Evolutionary conservation across 2,797 vertebrate species (phyloP).

Genomic region (Alcedo atthis): DNA sequence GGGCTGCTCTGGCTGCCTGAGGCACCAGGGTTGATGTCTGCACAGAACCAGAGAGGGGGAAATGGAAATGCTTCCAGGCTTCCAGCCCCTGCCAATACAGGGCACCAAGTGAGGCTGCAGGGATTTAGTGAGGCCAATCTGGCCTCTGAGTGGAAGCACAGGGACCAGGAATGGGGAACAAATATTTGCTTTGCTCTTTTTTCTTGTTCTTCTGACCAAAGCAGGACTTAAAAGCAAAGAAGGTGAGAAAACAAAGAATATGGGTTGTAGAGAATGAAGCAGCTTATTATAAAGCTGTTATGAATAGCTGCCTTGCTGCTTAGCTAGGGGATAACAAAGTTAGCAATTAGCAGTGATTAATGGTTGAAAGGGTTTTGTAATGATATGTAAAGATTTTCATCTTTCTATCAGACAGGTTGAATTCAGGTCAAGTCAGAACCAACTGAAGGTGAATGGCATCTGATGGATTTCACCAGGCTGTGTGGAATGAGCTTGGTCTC

Average conservation of each 20-base stretch:
- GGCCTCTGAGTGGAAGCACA: neutral
- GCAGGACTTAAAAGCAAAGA: constrained; percentile 3
- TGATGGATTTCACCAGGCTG: constrained; percentile 26
- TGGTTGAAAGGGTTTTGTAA: constrained; percentile 41
- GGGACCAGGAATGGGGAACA: neutral
- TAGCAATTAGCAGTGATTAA: constrained; percentile 52
- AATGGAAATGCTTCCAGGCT: neutral
- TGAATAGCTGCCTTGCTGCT: constrained; percentile 20
- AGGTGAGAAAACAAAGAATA: constrained; percentile 43
- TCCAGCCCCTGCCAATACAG: neutral
- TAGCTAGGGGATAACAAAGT: constrained; percentile 22
- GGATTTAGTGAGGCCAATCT: neutral
- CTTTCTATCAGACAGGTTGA: constrained; percentile 38
- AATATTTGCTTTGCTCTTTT: neutral
- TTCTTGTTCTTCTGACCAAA: neutral
- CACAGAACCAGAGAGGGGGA: neutral
- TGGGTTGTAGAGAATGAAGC: neutral
- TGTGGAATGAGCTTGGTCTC: constrained; percentile 24
- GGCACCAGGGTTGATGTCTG: neutral
- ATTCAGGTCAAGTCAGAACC: constrained; percentile 50
- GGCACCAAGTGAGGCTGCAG: neutral
- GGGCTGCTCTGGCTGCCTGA: neutral
- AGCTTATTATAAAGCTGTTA: constrained; percentile 42
- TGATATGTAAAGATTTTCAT: constrained; percentile 43
- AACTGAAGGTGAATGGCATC: constrained; percentile 4